A percentile compares a stretch with the other conserved stretches of the same genome.
phyloP scores from a whole-genome alignment of 2,797 vertebrate genomes.

The Argyrosomus regius region DNA sequence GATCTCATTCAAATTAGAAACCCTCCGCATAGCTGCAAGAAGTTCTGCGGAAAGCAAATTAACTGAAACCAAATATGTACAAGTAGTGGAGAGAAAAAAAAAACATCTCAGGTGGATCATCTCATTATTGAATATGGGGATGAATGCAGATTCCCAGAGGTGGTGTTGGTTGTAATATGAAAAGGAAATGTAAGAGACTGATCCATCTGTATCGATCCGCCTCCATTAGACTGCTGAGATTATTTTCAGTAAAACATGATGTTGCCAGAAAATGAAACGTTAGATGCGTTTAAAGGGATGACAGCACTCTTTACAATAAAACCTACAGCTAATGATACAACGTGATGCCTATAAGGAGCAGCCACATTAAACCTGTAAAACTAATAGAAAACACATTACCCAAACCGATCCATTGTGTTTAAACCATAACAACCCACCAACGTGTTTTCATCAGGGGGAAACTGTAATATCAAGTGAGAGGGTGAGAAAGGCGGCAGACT shows the following conservation, averaged over 20 bases:
- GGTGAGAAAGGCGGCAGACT: conserved; percentile 62
- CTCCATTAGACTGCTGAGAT: conserved; percentile 78
- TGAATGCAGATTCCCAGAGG: conserved; percentile 74
- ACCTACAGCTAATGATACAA: conserved; percentile 49
- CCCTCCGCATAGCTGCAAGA: conserved; percentile 41
- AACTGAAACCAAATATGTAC: conserved; percentile 72
- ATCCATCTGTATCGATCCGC: conserved; percentile 77
- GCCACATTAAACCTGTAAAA: conserved; percentile 46
- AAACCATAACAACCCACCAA: conserved; percentile 18
- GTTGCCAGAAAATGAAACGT: conserved; percentile 68
- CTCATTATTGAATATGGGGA: conserved; percentile 63
- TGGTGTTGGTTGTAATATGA: conserved; percentile 76
- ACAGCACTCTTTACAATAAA: conserved; percentile 60
- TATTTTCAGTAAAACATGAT: conserved; percentile 71
- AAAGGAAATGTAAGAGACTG: conserved; percentile 74
- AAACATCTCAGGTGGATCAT: conserved; percentile 57
- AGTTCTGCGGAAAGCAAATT: conserved; percentile 62
- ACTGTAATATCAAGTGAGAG: conserved; percentile 37
- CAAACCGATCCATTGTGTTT: conserved; percentile 17
- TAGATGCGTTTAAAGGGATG: conserved; percentile 60
- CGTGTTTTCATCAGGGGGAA: conserved; percentile 22
- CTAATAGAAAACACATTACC: conserved; percentile 60
- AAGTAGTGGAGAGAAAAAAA: conserved; percentile 29
- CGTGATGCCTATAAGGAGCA: conserved; percentile 42
- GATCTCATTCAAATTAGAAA: conserved; percentile 53